Evolutionary conservation across 2,797 vertebrate genomes (phyloP), one percentile per base, ranked within the genome.

Genomic region (Acipenser oxyrinchus): DNA sequence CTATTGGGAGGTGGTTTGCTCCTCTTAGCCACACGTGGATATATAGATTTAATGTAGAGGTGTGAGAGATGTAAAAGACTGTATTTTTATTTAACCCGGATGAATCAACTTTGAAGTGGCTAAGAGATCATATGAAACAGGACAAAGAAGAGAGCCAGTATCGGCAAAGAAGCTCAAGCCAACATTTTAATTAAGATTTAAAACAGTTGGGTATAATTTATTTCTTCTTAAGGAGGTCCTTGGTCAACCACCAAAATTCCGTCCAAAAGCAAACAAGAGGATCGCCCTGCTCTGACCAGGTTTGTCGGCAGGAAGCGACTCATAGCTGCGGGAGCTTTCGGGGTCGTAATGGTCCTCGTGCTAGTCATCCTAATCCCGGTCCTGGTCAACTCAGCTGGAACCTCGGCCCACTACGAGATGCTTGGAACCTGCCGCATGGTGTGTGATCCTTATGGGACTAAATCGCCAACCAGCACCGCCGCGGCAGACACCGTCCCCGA

Each of bases 401-500:
- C 93, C 10, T 91, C 93, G 71, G 94, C 93, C 70, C 94, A 94
- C 85, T 95, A 96, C 85, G 95, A 98, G 88, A 98, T 97, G 95
- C 90, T 98, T 69, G 94, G 95, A 64, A 94, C 93, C 75, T 98
- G 95, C 84, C 88, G 94, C 83, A 97, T 96, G 94, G 92, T 96
- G 77, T 98, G 95, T 86, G 95, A 97, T 82, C 93, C 94, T 1
- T 96, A 95, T 71, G 90, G 92, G 49, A 93, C 93, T 77, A 94
- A 93, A 76, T 92, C 94, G 60, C 92, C 92, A 1, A 93, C 90
- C 83, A 95, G 94, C 85, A 93, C 93, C 2, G 92, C 89, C 37
- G 74, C 88, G 1, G 77, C 85, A 50, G 88, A 90, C 71, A 76
- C 87, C 52, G 85, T 77, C 62, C 79, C 84, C 50, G 89, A 91